Conservation (phyloP, 2,888 invertebrate species). For the Aspidapion aeneum region DNA sequence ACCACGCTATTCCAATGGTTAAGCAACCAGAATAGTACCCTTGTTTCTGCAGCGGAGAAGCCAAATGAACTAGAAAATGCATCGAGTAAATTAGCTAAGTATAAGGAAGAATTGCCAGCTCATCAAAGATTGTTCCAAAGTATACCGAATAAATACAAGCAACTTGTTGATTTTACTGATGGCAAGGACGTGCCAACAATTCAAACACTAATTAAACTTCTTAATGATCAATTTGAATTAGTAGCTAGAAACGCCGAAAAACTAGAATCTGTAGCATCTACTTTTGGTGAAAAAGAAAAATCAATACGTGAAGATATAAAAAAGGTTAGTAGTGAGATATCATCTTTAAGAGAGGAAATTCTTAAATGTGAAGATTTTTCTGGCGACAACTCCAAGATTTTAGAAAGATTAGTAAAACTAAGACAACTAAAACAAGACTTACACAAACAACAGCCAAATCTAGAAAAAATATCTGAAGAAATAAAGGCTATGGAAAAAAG, state of each 20-base stretch:
- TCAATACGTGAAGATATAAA: conserved; percentile 70
- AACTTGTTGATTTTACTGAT: conserved; percentile 72
- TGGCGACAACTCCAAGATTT: conserved; percentile 80
- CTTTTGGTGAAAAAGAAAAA: conserved; percentile 71
- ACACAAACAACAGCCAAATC: conserved; percentile 61
- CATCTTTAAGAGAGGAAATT: conserved; percentile 75
- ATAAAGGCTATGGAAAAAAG: conserved; percentile 68
- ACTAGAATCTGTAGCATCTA: conserved; percentile 68
- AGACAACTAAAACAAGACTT: conserved; percentile 69
- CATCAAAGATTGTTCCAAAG: conserved; percentile 73
- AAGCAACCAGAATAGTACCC: conserved; percentile 71
- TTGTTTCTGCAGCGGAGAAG: conserved; percentile 73
- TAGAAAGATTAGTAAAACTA: conserved; percentile 73
- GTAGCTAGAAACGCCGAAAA: conserved; percentile 70
- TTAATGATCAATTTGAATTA: conserved; percentile 74
- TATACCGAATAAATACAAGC: conserved; percentile 74
- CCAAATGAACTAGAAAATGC: conserved; percentile 78
- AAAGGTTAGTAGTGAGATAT: conserved; percentile 63
- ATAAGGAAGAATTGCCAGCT: conserved; percentile 79
- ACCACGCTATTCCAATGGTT: conserved; percentile 83
- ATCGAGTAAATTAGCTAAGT: conserved; percentile 73
- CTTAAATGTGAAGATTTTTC: conserved; percentile 87
- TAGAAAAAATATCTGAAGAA: conserved; percentile 65
- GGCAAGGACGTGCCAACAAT: conserved; percentile 68
- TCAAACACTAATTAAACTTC: conserved; percentile 59